These are phyloP conservation scores for Drosophila pegasa DNA, from an alignment of 2,888 invertebrate genomes.

Conservation along the genomic window DNA sequence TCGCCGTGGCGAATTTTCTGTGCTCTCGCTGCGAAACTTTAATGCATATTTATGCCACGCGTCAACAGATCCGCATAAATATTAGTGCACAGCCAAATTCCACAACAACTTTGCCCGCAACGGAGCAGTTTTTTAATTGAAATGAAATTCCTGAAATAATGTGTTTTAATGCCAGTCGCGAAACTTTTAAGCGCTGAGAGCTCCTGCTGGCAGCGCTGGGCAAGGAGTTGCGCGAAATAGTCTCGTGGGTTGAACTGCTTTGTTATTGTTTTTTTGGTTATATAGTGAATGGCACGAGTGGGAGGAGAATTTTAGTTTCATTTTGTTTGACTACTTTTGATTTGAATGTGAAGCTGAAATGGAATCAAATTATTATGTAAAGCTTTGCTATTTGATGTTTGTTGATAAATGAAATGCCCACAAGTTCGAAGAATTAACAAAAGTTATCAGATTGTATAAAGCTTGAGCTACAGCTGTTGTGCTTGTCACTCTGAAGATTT, in stretches of 20 bases:
- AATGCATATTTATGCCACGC: slow-evolving; percentile 18
- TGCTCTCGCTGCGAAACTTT: not conserved
- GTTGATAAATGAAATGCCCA: no score
- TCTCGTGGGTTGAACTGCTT: not conserved
- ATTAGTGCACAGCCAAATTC: not conserved
- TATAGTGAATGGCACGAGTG: not conserved
- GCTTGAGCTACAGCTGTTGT: no score
- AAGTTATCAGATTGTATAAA: no score
- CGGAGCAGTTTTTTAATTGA: slow-evolving; percentile 14
- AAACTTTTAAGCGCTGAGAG: not conserved
- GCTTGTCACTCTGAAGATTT: no score
- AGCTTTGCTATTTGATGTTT: no score
- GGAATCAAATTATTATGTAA: no score
- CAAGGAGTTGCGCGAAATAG: not conserved
- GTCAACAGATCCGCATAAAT: slow-evolving; percentile 9
- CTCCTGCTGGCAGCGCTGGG: not conserved
- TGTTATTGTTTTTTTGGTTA: not conserved
- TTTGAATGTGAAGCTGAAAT: no score
- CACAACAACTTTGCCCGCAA: not conserved
- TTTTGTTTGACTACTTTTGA: no score
- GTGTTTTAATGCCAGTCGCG: not conserved
- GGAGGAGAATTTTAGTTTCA: no score
- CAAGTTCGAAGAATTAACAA: no score
- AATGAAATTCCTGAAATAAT: slow-evolving; percentile 1
- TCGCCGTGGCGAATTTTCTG: not conserved